Percentiles rank a stretch among this genome's conserved stretches.
These are phyloP conservation scores for Perccottus glenii DNA, from an alignment of 2,113 vertebrate species.

Conservation along the genomic window DNA sequence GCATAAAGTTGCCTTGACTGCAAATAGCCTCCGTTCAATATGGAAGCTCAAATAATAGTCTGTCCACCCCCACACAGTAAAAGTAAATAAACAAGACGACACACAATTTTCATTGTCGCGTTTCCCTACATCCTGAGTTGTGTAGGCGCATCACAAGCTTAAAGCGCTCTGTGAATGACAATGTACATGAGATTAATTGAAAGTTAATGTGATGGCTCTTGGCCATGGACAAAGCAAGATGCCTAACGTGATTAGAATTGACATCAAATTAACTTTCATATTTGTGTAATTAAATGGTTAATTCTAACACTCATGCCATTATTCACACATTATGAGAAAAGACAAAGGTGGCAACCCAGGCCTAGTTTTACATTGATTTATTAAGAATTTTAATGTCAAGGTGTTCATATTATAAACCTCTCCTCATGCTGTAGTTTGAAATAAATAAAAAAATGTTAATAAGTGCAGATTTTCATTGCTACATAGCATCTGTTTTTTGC, in stretches of 20 bases:
- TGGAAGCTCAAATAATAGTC: slow-evolving; percentile 54
- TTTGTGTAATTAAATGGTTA: slow-evolving; percentile 33
- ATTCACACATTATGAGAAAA: slow-evolving; percentile 8
- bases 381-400: slow-evolving; percentile 8
- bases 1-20: slow-evolving; percentile 42
- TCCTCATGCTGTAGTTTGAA: not conserved
- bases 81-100: slow-evolving; percentile 49
- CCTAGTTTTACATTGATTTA: not conserved
- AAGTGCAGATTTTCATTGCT: slow-evolving; percentile 1
- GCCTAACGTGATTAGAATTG: slow-evolving; percentile 27
- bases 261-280: slow-evolving; percentile 26
- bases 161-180: slow-evolving; percentile 8
- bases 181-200: slow-evolving; percentile 33
- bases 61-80: slow-evolving; percentile 48
- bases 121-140: slow-evolving; percentile 27
- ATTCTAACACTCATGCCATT: slow-evolving; percentile 16
- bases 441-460: not conserved
- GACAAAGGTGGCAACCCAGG: not conserved
- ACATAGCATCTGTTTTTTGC: slow-evolving; percentile 28
- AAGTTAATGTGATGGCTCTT: slow-evolving; percentile 37
- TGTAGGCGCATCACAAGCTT: slow-evolving; percentile 8
- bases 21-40: slow-evolving; percentile 33
- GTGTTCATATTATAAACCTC: not conserved
- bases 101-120: slow-evolving; percentile 38
- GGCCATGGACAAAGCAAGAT: slow-evolving; percentile 32